Base-by-base conservation (phyloP, 2,797 vertebrate genomes). In the Coregonus ussuriensis region DNA sequence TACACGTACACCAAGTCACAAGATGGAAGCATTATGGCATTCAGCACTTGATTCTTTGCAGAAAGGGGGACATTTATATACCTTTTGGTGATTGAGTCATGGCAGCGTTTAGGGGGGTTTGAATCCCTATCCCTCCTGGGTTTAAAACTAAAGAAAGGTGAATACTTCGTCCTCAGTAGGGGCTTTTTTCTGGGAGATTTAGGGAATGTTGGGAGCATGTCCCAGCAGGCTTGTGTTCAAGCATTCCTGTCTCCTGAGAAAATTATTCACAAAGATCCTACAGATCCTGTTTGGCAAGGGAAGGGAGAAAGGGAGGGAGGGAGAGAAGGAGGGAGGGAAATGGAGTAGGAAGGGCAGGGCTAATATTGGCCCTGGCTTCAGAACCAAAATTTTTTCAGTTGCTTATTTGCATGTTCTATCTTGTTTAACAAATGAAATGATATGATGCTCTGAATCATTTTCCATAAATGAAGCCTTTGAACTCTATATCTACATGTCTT, bases 221-320 rank as follows among this genome's bases (percentile, higher is more conserved):
- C 70, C 68, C 79, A 88, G 91, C 93, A 93, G 86, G 82, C 89
- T 82, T 89, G 87, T 89, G 88, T 81, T 89, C 83, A 89, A 85
- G 87, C 93, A 94, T 95, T 95, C 94, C 92, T 92, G 85, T 88
- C 89, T 93, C 91, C 91, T 94, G 93, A 94, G 93, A 93, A 94
- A 92, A 94, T 90, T 84, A 91, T 88, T 91, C 81, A 87, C 79
- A 91, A 86, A 90, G 92, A 94, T 93, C 93, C 89, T 91, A 94
- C 93, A 93, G 86, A 94, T 94, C 94, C 94, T 92, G 94, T 94
- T 94, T 93, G 91, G 92, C 93, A 91, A 93, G 94, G 86, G 85
- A 86, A 62, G 63, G 90, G 88, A 90, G 89, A 90, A 90, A 92
- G 91, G 89, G 89, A 89, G 25, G 25, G 31, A 66, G 35, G 13